A percentile compares a stretch with the other conserved stretches of the same genome.
These are phyloP conservation scores for Falco biarmicus DNA, from an alignment of 2,797 vertebrate species.

Conservation along the genomic window DNA sequence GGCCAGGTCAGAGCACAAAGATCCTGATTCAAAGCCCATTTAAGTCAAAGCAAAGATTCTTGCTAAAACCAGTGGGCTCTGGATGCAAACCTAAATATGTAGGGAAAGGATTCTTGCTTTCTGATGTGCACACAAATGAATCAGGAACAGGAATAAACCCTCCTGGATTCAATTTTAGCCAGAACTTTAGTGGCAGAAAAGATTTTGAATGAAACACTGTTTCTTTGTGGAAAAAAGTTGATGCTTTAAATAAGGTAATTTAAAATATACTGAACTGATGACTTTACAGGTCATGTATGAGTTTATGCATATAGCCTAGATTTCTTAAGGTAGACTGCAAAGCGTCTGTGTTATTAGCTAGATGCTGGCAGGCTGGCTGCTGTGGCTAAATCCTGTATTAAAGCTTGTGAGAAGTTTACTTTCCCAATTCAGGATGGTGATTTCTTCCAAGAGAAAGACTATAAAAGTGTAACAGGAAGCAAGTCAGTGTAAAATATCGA, in stretches of 20 bases:
- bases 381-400: background rate
- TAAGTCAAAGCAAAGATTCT: background rate
- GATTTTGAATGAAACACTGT: background rate
- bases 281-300: background rate
- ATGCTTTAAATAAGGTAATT: background rate
- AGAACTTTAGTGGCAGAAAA: background rate
- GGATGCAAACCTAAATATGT: background rate
- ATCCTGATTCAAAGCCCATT: background rate
- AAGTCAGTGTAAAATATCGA: slow-evolving; percentile 18
- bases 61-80: background rate
- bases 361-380: background rate
- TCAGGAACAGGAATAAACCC: background rate
- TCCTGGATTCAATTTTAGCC: background rate
- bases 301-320: background rate
- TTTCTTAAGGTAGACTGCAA: background rate
- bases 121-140: background rate
- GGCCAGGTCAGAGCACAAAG: background rate
- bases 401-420: background rate
- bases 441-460: slow-evolving; percentile 42
- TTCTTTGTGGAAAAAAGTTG: background rate
- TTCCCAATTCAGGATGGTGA: slow-evolving; percentile 14
- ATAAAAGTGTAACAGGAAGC: slow-evolving; percentile 44
- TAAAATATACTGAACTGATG: background rate
- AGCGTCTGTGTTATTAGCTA: background rate
- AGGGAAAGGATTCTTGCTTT: background rate